Evolutionary conservation across 2,797 vertebrate species (phyloP).

Genomic region (Miopithecus talapoin): DNA sequence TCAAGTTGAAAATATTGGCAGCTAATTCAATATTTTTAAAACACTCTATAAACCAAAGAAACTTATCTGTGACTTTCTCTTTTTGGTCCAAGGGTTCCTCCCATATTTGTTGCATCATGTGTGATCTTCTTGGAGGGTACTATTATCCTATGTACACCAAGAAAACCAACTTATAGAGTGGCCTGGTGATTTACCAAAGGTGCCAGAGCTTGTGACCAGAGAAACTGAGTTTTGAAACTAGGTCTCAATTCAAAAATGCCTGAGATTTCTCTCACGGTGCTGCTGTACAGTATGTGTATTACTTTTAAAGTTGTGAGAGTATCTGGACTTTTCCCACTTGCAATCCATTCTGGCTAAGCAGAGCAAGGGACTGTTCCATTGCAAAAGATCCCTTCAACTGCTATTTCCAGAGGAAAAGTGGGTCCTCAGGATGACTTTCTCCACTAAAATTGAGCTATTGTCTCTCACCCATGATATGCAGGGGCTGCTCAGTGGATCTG

Average conservation of each 20-base stretch:
- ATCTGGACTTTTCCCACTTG: not conserved
- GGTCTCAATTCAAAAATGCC: not conserved
- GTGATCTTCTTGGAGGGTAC: not conserved
- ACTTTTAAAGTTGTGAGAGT: not conserved
- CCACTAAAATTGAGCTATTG: not conserved
- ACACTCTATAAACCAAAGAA: not conserved
- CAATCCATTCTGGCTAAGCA: not conserved
- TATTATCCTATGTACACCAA: not conserved
- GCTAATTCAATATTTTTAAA: not conserved
- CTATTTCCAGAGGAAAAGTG: not conserved
- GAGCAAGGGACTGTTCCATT: not conserved
- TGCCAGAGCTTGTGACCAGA: not conserved
- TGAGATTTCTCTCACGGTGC: not conserved
- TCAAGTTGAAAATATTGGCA: not conserved
- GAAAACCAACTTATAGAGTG: not conserved
- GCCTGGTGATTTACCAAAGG: not conserved
- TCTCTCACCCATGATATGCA: not conserved
- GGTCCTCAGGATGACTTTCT: conserved; percentile 32
- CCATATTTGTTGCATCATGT: not conserved
- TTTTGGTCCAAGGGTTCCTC: not conserved
- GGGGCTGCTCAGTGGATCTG: not conserved
- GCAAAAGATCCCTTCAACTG: not conserved
- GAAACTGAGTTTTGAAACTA: not conserved
- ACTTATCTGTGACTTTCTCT: not conserved
- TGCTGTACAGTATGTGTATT: not conserved